Percentiles rank a stretch among this genome's conserved stretches.
Conservation (phyloP, 1,140 invertebrate genomes). For the Reticulitermes speratus region DNA sequence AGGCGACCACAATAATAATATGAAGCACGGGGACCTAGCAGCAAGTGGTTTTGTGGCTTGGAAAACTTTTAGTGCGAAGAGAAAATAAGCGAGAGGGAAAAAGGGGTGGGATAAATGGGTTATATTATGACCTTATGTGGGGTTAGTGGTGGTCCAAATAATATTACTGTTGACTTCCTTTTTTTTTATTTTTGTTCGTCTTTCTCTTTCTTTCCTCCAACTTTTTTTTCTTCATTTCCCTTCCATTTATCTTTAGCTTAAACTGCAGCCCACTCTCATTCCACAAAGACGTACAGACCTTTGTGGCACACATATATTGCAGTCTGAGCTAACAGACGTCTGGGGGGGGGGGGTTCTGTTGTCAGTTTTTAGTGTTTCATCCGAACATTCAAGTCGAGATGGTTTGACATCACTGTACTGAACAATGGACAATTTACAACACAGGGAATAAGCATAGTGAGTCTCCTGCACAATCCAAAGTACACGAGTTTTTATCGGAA, state of each 20-base stretch:
- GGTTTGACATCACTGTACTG: not conserved
- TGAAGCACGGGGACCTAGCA: not conserved
- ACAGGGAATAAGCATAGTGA: not conserved
- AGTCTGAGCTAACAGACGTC: not conserved
- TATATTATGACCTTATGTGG: slow-evolving; percentile 7
- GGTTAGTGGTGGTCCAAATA: not conserved
- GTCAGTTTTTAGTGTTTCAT: not conserved
- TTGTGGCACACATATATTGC: not conserved
- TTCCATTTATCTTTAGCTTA: not conserved
- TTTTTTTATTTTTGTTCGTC: not conserved
- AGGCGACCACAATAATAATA: not conserved
- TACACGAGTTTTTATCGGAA: not conserved
- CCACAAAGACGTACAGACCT: not conserved
- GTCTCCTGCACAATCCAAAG: not conserved
- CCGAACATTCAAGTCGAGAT: not conserved
- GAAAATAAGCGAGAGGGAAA: not conserved
- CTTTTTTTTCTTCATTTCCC: not conserved
- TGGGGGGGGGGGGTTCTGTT: not conserved
- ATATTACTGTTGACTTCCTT: slow-evolving; percentile 6
- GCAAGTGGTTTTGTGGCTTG: slow-evolving; percentile 12
- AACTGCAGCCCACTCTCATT: not conserved
- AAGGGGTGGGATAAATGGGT: not conserved
- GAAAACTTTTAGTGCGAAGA: not conserved
- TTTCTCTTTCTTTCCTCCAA: not conserved
- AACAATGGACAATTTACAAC: not conserved